Base-by-base conservation (phyloP, 2,888 invertebrate species). In the Dorcus hopei region DNA sequence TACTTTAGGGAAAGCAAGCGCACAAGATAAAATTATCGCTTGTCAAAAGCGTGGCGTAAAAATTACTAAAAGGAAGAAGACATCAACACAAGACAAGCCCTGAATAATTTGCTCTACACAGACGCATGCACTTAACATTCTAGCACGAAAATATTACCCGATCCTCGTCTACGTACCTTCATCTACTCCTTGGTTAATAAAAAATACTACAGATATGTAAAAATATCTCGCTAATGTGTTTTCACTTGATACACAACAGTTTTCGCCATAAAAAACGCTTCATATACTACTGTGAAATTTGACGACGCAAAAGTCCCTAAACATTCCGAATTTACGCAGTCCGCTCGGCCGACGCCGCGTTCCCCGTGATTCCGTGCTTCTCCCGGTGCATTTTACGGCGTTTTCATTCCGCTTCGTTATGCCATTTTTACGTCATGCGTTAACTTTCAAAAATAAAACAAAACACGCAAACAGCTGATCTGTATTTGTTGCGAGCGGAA, bases 131-230 rank as follows among this genome's bases (percentile, higher is more conserved):
- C 26, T 3, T 1, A 33, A 33, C 7, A 7, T 7, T 33, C 6
- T 7, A 2, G 26, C 26, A 33, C 3, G 3, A 33, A 33, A 33
- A 33, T 33, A 33, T 45, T n/a, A 8, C 45, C 4, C 23, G 16
- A 11, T 19, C 9, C 14, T 26, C 26, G 40, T 16, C 47, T 39
- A 64, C 54, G 71, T 72, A 77, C 77, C 77, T 77, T 77, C 77
- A 77, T 77, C 77, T 76, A 77, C 76, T 74, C 70, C 75, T 72
- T 66, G 70, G 70, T 72, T 73, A 69, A 65, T 69, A 68, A 66
- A 68, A 70, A 69, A 71, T 71, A 69, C 66, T 67, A 69, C 58
- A 70, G 72, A 74, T 74, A 75, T 73, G 71, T 73, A 72, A 72
- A 71, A 73, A 72, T 71, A 71, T 48, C 43, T 52, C 58, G 40